Conservation (phyloP, 2,888 invertebrate genomes). For the Endomychus coccineus region DNA sequence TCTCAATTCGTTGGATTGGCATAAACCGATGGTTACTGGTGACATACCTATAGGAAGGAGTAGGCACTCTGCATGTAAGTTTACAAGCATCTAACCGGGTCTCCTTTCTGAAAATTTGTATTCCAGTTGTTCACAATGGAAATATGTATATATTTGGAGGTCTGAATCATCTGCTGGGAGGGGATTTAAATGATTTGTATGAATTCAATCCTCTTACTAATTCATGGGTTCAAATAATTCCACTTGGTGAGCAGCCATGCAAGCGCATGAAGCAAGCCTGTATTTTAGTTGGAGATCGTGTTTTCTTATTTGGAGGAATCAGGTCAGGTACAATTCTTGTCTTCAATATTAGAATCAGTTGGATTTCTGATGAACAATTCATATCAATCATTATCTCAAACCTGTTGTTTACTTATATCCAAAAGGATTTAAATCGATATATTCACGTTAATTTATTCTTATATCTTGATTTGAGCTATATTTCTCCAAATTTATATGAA, state of each 20-base stretch:
- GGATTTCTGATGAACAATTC: too few species aligned
- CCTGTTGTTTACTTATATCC: too few species aligned
- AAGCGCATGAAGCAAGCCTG: conserved; percentile 72
- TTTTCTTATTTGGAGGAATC: conserved; percentile 87
- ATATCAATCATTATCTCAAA: too few species aligned
- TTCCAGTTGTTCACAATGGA: conserved; percentile 64
- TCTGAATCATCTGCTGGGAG: conserved; percentile 66
- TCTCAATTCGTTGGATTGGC: conserved; percentile 64
- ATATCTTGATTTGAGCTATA: too few species aligned
- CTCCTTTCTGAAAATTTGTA: not conserved
- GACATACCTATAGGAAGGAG: conserved; percentile 70
- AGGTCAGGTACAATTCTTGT: too few species aligned
- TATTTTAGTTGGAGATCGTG: conserved; percentile 60
- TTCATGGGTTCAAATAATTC: conserved; percentile 54
- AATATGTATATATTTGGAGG: conserved; percentile 87
- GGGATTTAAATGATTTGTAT: conserved; percentile 79
- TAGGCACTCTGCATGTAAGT: conserved; percentile 88
- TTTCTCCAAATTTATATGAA: too few species aligned
- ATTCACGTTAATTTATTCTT: too few species aligned
- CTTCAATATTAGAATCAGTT: too few species aligned
- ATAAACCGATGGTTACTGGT: conserved; percentile 53
- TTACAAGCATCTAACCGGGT: too few species aligned
- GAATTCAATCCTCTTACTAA: conserved; percentile 59
- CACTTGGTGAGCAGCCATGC: conserved; percentile 55
- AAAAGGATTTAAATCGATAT: too few species aligned